These are phyloP conservation scores for Tachina lurida DNA, from an alignment of 2,888 invertebrate species.

Conservation along the genomic window DNA sequence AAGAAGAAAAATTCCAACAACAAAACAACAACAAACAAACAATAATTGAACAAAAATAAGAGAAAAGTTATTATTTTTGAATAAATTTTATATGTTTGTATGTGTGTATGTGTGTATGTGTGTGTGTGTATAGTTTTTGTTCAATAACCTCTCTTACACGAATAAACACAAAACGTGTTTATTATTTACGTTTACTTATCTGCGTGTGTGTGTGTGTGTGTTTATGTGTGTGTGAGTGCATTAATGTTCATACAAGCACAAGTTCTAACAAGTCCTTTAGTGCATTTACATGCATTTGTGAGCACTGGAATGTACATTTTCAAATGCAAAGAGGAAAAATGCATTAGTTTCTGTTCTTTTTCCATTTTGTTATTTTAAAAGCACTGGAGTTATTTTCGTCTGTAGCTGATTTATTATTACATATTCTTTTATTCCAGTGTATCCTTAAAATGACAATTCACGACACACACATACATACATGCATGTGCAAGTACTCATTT, in stretches of 20 bases:
- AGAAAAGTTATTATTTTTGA: conserved; percentile 34
- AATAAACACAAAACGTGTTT: conserved; percentile 37
- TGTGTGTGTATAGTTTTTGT: not conserved
- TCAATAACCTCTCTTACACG: conserved; percentile 22
- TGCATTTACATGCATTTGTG: not conserved
- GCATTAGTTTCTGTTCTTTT: not conserved
- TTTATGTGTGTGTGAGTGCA: not conserved
- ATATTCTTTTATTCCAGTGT: conserved; percentile 11
- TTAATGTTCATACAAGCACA: not conserved
- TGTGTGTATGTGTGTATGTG: not conserved
- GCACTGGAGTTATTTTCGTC: not conserved
- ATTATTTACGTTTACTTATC: conserved; percentile 8
- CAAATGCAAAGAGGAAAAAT: not conserved
- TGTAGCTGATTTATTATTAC: conserved; percentile 5
- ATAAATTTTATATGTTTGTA: not conserved
- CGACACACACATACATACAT: not conserved
- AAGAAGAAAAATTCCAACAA: conserved; percentile 22
- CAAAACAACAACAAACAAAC: not conserved
- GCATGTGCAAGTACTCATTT: not conserved
- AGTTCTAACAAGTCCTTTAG: conserved; percentile 1
- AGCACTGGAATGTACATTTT: not conserved
- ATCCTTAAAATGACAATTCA: conserved; percentile 9
- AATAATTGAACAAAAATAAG: conserved; percentile 42
- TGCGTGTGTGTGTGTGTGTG: not conserved
- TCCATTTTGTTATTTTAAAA: not conserved